Base-by-base conservation (phyloP, 2,888 invertebrate genomes). In the Xiphydria camelus region DNA sequence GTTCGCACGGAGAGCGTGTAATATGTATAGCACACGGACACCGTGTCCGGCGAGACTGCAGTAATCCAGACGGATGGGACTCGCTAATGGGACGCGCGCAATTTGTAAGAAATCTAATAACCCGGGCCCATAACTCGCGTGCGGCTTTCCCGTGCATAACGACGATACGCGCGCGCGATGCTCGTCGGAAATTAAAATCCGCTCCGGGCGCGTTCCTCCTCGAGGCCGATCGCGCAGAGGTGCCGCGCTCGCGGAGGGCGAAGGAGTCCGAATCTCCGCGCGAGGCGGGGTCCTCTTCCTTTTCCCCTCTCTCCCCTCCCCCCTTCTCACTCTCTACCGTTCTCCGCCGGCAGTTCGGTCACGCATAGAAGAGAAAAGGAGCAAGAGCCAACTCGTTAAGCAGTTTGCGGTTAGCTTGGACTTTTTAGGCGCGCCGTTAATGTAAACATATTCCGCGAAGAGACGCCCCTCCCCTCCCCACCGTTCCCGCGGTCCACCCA, bases 101-200 rank as follows among this genome's bases (percentile, higher is more conserved):
- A 68, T 68, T 68, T 66, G 66, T 63, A 61, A 66, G 66, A 68
- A 66, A 68, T 68, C 63, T 68, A 68, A 68, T 68, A 64, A 68
- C 62, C 54, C 50, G 43, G 51, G 38, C 42, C 57, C 56, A 56
- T 59, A 53, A 60, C 55, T 61, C 59, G 50, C 53, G 50, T 40
- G 48, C 37, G 51, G 50, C 29, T 47, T 42, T 42, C 45, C 51
- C 29, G 29, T 44, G 55, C 60, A 57, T 64, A 62, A 64, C 64
- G 64, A 64, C 64, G 61, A 64, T 61, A 65, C 58, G 51, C 49
- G 53, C 55, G 22, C n/a, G 37, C n/a, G 34, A 34, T 15, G 17
- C 34, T 34, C 34, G 41, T 55, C 54, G 60, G 59, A 64, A 65
- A 65, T 63, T 63, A 65, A 63, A 65, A 64, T 61, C 61, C 59